Evolutionary conservation across 92 coral and sea anemone genomes (phyloP), one percentile per base, ranked within the genome.

Genomic region (Actinostola sp.): DNA sequence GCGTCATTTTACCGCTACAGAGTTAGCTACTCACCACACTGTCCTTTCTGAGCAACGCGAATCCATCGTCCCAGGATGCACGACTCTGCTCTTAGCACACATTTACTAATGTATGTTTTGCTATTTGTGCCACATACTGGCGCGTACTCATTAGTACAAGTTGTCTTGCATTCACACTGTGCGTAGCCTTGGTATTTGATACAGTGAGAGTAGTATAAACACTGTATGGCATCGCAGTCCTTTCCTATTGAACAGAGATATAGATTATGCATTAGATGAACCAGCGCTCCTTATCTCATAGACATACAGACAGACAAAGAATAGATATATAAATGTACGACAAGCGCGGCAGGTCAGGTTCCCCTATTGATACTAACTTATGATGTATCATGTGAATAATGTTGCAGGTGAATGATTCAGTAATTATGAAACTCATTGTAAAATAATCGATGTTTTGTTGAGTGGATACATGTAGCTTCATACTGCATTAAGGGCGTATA

Each of bases 91-190:
- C 33, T 68, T 41, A 86, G 62, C 0, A 82, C 88, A 52, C 92
- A 86, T 71, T 34, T 66, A 65, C 71, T 86, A 16, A 81, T 43
- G 69, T 86, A 86, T 24, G 84, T 64, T 77, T 82, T 82, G 39
- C 64, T 76, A 69, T 86, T 71, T 19, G 68, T 60, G 0, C 92
- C 92, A 43, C 92, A 86, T 21, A 86, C 77, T 0, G 68, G 69
- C 3, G 61, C 82, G 29, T 65, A 48, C 15, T 69, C 54, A 5
- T 42, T 27, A 0, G 65, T 21, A 44, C 88, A 83, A 42, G 29
- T 45, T n/a, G 43, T 19, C 24, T 58, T 80, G 41, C 92, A 86
- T 27, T 68, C 66, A 33, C 92, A 86, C 62, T 86, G 80, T 29
- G 88, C 92, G 45, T 64, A 38, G 10, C 48, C 32, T 24, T 59